A percentile compares a stretch with the other conserved stretches of the same genome.
Conservation (phyloP, 2,797 vertebrate species). For the Clarias fuscus region DNA sequence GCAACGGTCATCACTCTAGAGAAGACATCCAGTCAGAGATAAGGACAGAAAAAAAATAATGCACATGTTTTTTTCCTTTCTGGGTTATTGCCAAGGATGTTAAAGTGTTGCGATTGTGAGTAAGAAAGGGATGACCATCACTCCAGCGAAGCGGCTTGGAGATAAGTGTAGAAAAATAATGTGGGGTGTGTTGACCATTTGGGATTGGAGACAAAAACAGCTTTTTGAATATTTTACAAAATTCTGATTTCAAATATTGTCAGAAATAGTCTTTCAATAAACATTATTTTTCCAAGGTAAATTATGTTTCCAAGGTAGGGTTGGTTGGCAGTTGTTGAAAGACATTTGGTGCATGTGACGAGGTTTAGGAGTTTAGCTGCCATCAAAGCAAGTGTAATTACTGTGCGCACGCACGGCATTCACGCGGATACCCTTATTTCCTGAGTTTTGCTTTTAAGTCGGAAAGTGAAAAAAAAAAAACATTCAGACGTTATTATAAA, state of each 20-base stretch:
- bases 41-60: not conserved
- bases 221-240: not conserved
- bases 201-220: not conserved
- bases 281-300: no score
- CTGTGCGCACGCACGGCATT: no score
- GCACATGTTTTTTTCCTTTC: not conserved
- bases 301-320: no score
- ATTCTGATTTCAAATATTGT: not conserved
- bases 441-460: no score
- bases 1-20: slow-evolving; percentile 2
- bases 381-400: no score
- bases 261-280: not conserved
- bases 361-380: no score
- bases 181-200: not conserved
- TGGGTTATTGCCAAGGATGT: not conserved
- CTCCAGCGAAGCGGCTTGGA: not conserved
- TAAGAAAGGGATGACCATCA: not conserved
- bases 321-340: no score
- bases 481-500: no score
- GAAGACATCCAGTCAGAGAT: slow-evolving; percentile 21
- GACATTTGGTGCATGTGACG: no score
- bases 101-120: not conserved
- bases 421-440: no score
- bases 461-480: no score
- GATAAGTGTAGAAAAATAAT: not conserved